phyloP scores from a whole-genome alignment of 2,113 vertebrate genomes.

The Lathamus discolor region DNA sequence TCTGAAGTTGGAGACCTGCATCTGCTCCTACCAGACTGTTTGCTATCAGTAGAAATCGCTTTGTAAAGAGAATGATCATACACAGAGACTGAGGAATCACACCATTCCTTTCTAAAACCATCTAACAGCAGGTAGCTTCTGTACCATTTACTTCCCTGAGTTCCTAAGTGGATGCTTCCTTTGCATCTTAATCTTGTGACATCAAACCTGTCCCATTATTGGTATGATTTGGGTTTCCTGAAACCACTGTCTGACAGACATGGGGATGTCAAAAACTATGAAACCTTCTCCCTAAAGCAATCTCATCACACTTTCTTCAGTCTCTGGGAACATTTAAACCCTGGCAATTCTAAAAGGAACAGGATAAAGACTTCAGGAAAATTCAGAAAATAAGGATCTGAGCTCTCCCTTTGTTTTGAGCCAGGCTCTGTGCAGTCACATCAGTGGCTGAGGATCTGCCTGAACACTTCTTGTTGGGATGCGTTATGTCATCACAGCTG shows the following conservation, averaged over 20 bases:
- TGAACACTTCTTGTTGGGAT: neutral
- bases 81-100: neutral
- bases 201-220: neutral
- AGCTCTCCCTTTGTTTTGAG: neutral
- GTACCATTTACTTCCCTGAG: neutral
- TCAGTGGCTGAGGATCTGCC: neutral
- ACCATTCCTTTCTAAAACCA: neutral
- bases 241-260: neutral
- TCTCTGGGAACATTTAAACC: neutral
- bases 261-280: neutral
- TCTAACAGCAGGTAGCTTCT: neutral
- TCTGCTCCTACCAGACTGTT: neutral
- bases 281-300: neutral
- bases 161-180: neutral
- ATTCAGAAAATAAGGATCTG: neutral
- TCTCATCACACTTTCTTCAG: neutral
- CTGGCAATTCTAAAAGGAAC: neutral
- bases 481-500: neutral
- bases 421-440: neutral
- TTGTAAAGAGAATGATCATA: neutral
- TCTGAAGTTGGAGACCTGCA: fast-evolving
- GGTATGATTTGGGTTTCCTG: neutral
- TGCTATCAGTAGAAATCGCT: neutral
- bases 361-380: neutral
- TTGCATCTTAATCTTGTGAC: neutral